A percentile compares a stretch with the other conserved stretches of the same genome.
Evolutionary conservation across 1,140 invertebrate species (phyloP).

Genomic region (Saxidomus purpurata): DNA sequence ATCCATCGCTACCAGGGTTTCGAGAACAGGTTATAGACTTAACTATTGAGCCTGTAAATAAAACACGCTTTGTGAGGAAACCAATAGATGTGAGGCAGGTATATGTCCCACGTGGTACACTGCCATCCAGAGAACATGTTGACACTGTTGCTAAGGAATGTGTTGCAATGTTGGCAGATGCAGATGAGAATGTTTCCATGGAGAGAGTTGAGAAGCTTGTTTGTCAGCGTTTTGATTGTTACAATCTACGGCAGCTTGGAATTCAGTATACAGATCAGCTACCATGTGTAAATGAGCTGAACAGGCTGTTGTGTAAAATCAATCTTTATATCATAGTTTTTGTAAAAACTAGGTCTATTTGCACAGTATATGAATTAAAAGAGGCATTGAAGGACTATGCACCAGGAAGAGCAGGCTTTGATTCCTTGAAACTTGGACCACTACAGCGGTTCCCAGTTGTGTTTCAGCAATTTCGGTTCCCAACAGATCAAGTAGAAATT

Average conservation of each 20-base stretch:
- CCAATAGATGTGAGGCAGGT: slow-evolving; percentile 70
- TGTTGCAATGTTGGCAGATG: slow-evolving; percentile 79
- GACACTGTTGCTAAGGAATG: slow-evolving; percentile 77
- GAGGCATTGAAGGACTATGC: slow-evolving; percentile 76
- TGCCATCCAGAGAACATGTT: slow-evolving; percentile 68
- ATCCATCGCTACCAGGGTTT: neutral
- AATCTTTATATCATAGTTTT: slow-evolving; percentile 83
- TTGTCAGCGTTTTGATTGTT: slow-evolving; percentile 70
- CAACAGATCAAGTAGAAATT: slow-evolving; percentile 77
- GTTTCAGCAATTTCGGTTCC: slow-evolving; percentile 82
- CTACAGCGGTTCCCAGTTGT: slow-evolving; percentile 81
- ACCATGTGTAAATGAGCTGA: slow-evolving; percentile 75
- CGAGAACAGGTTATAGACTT: neutral
- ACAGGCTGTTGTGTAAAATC: slow-evolving; percentile 77
- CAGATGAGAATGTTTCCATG: slow-evolving; percentile 75
- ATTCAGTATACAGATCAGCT: slow-evolving; percentile 71
- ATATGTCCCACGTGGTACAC: slow-evolving; percentile 12
- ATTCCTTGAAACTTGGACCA: slow-evolving; percentile 80
- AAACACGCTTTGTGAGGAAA: slow-evolving; percentile 59
- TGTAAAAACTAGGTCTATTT: slow-evolving; percentile 77
- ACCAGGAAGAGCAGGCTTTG: slow-evolving; percentile 74
- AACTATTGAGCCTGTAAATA: slow-evolving; percentile 55
- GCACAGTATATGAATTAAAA: slow-evolving; percentile 81
- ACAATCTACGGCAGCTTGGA: slow-evolving; percentile 65
- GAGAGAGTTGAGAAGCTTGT: slow-evolving; percentile 77